Evolutionary conservation across 2,888 invertebrate species (phyloP), one percentile per base, ranked within the genome.

Genomic region (Cataglyphis altisquamis): DNA sequence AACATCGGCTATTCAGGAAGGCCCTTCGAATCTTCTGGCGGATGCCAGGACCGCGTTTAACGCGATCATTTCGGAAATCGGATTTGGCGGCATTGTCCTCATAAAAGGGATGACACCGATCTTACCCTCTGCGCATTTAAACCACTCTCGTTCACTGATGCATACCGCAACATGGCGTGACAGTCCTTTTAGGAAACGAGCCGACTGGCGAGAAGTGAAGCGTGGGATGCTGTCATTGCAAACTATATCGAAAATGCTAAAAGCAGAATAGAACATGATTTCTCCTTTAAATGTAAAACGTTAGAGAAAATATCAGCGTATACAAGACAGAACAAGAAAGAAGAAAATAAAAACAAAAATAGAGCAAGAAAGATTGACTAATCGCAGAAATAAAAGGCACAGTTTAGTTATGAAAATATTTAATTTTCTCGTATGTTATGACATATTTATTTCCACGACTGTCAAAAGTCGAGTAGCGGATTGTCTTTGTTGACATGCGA

Each of bases 11-110:
- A 92, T 92, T 92, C 89, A 90, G 87, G 77, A 83, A 83, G 83
- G 86, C 82, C 84, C 85, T 73, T 87, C 87, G 87, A 80, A 2
- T 87, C 87, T 86, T 8, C 84, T 75, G 83, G 86, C 78, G 91
- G 91, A 92, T 91, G 92, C 91, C 84, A 67, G 91, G 92, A 52
- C 89, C 89, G 87, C 91, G 93, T 94, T 94, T 94, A 94, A 94
- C 93, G 90, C 92, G 94, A 94, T 94, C 93, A 92, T 92, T 91
- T 90, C 88, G 87, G 90, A 94, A 94, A 94, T 94, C 94, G 92
- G 94, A 94, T 94, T 94, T 93, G 52, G 78, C 29, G 72, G 86
- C 87, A 94, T 94, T 94, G 94, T 94, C 48, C 86, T 55, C 80
- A 64, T 86, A 86, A 89, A 90, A 84, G 88, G 90, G 89, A 92